A percentile compares a stretch with the other conserved stretches of the same genome.
phyloP scores from a whole-genome alignment of 2,888 invertebrate species.

The Cheilosia grossa region DNA sequence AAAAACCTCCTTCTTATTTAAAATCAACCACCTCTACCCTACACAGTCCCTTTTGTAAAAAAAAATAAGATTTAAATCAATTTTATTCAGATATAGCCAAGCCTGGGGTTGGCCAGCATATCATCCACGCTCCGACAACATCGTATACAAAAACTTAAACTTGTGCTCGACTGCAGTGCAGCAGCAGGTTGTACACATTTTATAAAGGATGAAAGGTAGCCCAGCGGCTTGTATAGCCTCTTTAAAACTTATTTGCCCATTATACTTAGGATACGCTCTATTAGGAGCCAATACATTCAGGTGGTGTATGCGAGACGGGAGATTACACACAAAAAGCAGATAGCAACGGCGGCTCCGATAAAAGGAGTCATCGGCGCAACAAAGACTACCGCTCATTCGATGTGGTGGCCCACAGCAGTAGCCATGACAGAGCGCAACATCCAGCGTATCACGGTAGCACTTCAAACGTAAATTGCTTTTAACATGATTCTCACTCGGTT shows the following conservation, averaged over 20 bases:
- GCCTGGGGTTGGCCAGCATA: conserved; percentile 9
- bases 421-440: conserved; percentile 76
- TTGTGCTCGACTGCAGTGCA: background rate
- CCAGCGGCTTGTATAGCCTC: conserved; percentile 41
- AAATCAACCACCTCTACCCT: background rate
- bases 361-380: conserved; percentile 65
- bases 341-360: conserved; percentile 66
- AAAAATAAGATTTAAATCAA: conserved; percentile 42
- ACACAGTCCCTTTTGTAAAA: background rate
- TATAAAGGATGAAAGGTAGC: conserved; percentile 28
- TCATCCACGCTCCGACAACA: conserved; percentile 50
- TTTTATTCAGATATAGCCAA: conserved; percentile 40
- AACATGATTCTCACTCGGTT: conserved; percentile 74
- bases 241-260: conserved; percentile 71
- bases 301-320: conserved; percentile 70
- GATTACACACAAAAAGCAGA: conserved; percentile 56
- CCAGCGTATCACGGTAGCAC: conserved; percentile 82
- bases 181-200: conserved; percentile 43
- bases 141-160: conserved; percentile 11
- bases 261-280: conserved; percentile 74
- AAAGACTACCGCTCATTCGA: conserved; percentile 67
- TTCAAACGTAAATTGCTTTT: conserved; percentile 83
- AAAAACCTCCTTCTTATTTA: background rate
- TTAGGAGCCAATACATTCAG: conserved; percentile 71
- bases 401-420: conserved; percentile 63